phyloP scores from a whole-genome alignment of 2,797 vertebrate genomes.

The Geotrypetes seraphini region DNA sequence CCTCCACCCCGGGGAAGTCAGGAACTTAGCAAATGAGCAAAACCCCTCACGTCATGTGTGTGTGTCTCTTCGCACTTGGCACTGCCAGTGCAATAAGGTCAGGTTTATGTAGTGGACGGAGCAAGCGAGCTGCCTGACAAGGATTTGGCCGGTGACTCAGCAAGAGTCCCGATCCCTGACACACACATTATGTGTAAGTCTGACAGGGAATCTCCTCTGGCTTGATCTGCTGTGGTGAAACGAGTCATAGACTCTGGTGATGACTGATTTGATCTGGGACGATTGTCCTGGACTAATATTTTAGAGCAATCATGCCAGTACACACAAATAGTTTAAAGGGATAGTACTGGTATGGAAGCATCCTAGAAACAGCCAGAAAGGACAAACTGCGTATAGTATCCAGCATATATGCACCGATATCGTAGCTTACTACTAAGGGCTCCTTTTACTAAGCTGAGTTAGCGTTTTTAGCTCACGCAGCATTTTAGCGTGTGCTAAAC shows the following conservation, averaged over 20 bases:
- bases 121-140: neutral
- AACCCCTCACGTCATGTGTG: conserved; percentile 36
- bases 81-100: conserved; percentile 14
- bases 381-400: conserved; percentile 28
- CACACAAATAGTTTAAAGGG: conserved; percentile 6
- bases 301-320: neutral
- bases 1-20: conserved; percentile 17
- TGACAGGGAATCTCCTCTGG: neutral
- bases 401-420: conserved; percentile 14
- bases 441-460: no score
- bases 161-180: neutral
- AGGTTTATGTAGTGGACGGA: conserved; percentile 30
- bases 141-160: rapidly evolving
- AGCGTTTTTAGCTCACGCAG: no score
- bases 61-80: conserved; percentile 24
- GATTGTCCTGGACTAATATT: neutral
- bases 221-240: rapidly evolving
- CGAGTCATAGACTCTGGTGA: rapidly evolving
- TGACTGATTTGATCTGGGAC: neutral
- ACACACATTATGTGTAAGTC: neutral
- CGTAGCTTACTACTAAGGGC: conserved; percentile 10
- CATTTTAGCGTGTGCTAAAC: no score
- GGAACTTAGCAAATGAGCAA: conserved; percentile 31
- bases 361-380: no score
- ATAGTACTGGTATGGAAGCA: conserved; percentile 1